Conservation (phyloP, 2,888 invertebrate genomes). For the Epinotia bilunana region DNA sequence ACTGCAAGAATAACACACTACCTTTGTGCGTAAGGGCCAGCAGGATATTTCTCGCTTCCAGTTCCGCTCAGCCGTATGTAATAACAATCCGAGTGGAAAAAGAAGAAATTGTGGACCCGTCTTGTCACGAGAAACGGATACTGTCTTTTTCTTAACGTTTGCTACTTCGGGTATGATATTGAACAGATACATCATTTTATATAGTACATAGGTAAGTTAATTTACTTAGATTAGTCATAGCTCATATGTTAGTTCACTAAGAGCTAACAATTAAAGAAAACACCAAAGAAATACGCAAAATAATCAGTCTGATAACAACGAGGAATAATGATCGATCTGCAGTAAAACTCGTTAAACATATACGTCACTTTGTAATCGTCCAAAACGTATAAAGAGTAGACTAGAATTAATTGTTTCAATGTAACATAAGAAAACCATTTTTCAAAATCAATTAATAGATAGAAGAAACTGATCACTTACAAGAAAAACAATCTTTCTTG, state of each 20-base stretch:
- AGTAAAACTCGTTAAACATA: neutral
- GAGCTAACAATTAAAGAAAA: too few relatives aligned
- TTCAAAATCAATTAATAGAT: constrained; percentile 24
- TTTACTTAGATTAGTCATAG: too few relatives aligned
- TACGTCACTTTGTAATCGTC: neutral
- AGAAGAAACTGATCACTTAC: constrained; percentile 33
- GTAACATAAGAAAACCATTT: constrained; percentile 9
- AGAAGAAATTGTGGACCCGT: constrained; percentile 12
- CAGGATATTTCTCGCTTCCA: constrained; percentile 46
- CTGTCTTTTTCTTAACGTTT: constrained; percentile 1
- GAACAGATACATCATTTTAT: neutral
- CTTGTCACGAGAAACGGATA: constrained; percentile 16
- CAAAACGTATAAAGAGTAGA: neutral
- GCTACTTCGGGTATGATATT: neutral
- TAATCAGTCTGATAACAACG: neutral
- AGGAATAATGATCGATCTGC: neutral
- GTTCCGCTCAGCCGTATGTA: constrained; percentile 18
- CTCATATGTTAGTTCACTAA: too few relatives aligned
- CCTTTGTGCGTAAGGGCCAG: constrained; percentile 36
- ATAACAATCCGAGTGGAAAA: constrained; percentile 14
- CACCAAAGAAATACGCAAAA: too few relatives aligned
- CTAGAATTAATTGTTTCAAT: constrained; percentile 9
- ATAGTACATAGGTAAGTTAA: neutral
- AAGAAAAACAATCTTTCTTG: constrained; percentile 32
- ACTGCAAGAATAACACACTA: constrained; percentile 40